Evolutionary conservation across 2,888 invertebrate species (phyloP).

Genomic region (Elegia similella): DNA sequence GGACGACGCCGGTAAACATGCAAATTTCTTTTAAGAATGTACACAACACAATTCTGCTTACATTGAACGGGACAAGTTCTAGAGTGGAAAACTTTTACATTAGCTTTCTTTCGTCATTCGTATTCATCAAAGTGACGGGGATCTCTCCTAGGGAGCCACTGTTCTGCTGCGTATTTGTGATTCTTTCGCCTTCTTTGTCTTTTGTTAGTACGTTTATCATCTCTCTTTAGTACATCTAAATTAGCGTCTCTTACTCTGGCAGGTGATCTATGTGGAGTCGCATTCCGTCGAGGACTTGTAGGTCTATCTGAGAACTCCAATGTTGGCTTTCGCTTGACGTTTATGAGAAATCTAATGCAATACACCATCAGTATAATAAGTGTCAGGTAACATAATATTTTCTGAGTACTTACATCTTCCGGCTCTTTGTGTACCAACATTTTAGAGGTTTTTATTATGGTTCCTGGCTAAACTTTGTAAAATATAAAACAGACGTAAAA

Average conservation of each 20-base stretch:
- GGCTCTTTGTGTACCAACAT: constrained; percentile 15
- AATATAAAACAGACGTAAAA: not conserved
- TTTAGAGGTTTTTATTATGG: not conserved
- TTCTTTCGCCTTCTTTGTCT: constrained; percentile 39
- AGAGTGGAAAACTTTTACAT: constrained; percentile 14
- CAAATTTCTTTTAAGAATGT: constrained; percentile 24
- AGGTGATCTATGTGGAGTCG: not conserved
- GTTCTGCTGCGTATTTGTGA: constrained; percentile 37
- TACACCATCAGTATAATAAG: not conserved
- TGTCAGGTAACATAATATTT: not conserved
- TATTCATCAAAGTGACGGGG: constrained; percentile 30
- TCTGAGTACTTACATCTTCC: not conserved
- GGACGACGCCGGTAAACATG: constrained; percentile 23
- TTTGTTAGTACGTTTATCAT: constrained; percentile 30
- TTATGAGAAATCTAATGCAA: not conserved
- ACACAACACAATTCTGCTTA: constrained; percentile 19
- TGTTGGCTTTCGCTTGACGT: not conserved
- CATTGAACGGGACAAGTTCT: constrained; percentile 12
- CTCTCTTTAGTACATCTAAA: constrained; percentile 20
- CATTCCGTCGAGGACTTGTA: not conserved
- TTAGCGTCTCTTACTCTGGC: constrained; percentile 10
- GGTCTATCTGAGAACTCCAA: not conserved
- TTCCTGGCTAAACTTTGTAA: not conserved
- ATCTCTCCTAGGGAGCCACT: constrained; percentile 36
- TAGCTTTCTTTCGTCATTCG: constrained; percentile 26